These are phyloP conservation scores for Parelbella ahira DNA, from an alignment of 2,888 invertebrate genomes.

Conservation along the genomic window DNA sequence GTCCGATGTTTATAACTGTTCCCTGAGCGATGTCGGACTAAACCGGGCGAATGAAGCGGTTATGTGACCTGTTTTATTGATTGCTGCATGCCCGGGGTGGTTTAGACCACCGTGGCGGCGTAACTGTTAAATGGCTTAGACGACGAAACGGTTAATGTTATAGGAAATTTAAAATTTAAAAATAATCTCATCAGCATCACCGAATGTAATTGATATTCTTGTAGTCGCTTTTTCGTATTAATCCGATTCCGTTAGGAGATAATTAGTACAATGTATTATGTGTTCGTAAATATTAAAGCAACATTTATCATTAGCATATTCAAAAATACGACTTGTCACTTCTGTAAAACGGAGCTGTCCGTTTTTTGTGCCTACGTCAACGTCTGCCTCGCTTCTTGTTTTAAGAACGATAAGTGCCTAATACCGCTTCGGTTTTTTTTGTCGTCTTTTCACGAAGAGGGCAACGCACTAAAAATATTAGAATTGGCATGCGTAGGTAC, in stretches of 20 bases:
- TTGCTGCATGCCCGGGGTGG: conserved; percentile 12
- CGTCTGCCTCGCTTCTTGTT: too few species aligned
- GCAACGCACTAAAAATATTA: conserved; percentile 21
- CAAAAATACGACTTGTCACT: conserved; percentile 17
- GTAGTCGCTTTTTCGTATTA: too few species aligned
- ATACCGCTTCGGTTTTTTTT: too few species aligned
- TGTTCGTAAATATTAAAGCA: conserved; percentile 4
- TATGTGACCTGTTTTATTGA: conserved; percentile 23
- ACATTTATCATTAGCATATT: conserved; percentile 16
- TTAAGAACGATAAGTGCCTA: too few species aligned
- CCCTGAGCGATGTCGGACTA: conserved; percentile 20
- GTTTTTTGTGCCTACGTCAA: conserved; percentile 10
- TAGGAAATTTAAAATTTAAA: too few species aligned
- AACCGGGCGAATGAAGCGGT: conserved; percentile 23
- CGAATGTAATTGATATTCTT: too few species aligned
- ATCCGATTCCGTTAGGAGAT: too few species aligned
- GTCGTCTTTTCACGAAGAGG: too few species aligned
- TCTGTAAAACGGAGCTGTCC: conserved; percentile 12
- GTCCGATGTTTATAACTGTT: conserved; percentile 28
- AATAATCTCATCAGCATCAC: too few species aligned
- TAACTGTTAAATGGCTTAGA: conserved; percentile 5
- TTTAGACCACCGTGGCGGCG: conserved; percentile 21
- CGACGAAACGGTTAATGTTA: too few species aligned
- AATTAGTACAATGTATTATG: background rate
- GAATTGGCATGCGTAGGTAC: conserved; percentile 19